Evolutionary conservation across 2,113 vertebrate species (phyloP).

Genomic region (Osmerus eperlanus): DNA sequence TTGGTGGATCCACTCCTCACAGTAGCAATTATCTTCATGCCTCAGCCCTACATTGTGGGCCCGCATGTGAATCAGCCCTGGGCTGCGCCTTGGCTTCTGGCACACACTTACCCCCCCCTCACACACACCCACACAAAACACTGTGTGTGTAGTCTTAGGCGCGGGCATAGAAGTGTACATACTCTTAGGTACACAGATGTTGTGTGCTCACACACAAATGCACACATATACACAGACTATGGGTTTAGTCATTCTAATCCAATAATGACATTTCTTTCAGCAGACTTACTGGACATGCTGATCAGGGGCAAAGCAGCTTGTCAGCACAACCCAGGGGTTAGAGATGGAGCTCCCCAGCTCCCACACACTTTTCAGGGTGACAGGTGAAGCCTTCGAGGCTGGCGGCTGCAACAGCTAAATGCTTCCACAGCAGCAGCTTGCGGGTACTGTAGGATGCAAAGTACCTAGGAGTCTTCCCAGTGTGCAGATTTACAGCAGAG

Average conservation of each 20-base stretch:
- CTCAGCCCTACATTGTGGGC: slow-evolving; percentile 57
- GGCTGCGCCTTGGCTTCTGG: slow-evolving; percentile 55
- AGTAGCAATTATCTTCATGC: slow-evolving; percentile 66
- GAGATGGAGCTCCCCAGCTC: slow-evolving; percentile 16
- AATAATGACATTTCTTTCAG: slow-evolving; percentile 30
- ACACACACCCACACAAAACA: slow-evolving; percentile 25
- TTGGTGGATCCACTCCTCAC: slow-evolving; percentile 63
- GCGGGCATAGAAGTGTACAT: background rate
- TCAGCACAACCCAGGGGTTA: slow-evolving; percentile 36
- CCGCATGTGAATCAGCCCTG: slow-evolving; percentile 64
- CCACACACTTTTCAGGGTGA: slow-evolving; percentile 29
- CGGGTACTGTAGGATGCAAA: slow-evolving; percentile 27
- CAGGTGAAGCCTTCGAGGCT: slow-evolving; percentile 39
- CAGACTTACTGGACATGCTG: slow-evolving; percentile 27
- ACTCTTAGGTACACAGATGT: background rate
- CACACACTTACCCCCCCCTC: slow-evolving; percentile 42
- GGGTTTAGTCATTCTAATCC: slow-evolving; percentile 18
- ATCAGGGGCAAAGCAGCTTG: slow-evolving; percentile 31
- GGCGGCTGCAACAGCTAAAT: slow-evolving; percentile 19
- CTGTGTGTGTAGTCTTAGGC: background rate
- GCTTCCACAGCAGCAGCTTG: slow-evolving; percentile 26
- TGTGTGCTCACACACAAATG: slow-evolving; percentile 14
- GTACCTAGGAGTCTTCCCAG: background rate
- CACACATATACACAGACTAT: slow-evolving; percentile 11
- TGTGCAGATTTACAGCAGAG: background rate